These are phyloP conservation scores for Cydia strobilella DNA, from an alignment of 1,140 invertebrate species.

Conservation along the genomic window DNA sequence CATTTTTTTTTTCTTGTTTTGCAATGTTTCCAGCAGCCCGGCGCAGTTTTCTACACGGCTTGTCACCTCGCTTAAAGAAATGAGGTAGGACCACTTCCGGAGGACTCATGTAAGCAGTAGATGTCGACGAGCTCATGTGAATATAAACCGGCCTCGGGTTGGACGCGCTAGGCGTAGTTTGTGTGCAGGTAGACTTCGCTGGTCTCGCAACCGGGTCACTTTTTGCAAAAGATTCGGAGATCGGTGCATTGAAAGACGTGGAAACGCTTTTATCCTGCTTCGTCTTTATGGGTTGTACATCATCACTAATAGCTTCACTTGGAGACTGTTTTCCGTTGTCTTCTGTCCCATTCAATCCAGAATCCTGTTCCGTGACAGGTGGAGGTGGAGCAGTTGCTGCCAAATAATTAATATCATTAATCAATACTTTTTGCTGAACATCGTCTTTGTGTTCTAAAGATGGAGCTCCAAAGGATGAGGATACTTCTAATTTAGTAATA, in stretches of 20 bases:
- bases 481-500: not conserved
- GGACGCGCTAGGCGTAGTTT: slow-evolving; percentile 62
- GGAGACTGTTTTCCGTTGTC: not conserved
- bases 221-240: slow-evolving; percentile 44
- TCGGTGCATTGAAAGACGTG: slow-evolving; percentile 50
- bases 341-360: not conserved
- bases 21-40: not conserved
- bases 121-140: slow-evolving; percentile 76
- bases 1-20: not conserved
- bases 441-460: not conserved
- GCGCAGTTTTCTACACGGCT: slow-evolving; percentile 14
- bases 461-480: too few relatives aligned
- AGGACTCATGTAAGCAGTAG: slow-evolving; percentile 77
- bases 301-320: slow-evolving; percentile 2
- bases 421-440: not conserved
- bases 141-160: slow-evolving; percentile 58
- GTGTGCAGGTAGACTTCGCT: slow-evolving; percentile 63
- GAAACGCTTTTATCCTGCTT: slow-evolving; percentile 48
- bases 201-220: slow-evolving; percentile 44
- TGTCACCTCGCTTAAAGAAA: slow-evolving; percentile 53
- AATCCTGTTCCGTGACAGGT: not conserved
- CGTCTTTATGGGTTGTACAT: not conserved
- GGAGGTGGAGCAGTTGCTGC: not conserved
- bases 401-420: not conserved
- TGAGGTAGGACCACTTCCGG: slow-evolving; percentile 70